Percentiles rank a stretch among this genome's conserved stretches.
phyloP scores from a whole-genome alignment of 2,888 invertebrate genomes.

The Dorcus parallelipipedus region DNA sequence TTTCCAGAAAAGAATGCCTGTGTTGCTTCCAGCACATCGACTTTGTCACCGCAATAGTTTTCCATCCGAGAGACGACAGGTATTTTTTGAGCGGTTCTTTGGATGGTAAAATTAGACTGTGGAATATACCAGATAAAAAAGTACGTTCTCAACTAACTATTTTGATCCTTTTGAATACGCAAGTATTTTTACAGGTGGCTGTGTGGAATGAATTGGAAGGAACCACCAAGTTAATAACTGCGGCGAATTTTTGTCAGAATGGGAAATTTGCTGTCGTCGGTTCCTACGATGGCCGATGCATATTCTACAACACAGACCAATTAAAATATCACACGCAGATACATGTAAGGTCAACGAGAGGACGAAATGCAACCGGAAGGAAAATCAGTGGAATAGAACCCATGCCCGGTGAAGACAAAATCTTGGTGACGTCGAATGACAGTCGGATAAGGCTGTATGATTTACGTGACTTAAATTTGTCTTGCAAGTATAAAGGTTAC shows the following conservation, averaged over 20 bases:
- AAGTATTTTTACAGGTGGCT: conserved; percentile 61
- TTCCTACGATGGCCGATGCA: conserved; percentile 96
- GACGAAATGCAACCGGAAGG: conserved; percentile 89
- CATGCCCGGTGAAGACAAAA: conserved; percentile 93
- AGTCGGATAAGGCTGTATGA: conserved; percentile 95
- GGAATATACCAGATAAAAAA: conserved; percentile 99
- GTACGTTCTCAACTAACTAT: conserved; percentile 35
- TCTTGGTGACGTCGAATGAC: conserved; percentile 96
- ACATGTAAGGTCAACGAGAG: conserved; percentile 92
- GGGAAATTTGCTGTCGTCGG: conserved; percentile 98
- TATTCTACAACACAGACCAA: conserved; percentile 98
- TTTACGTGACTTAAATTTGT: conserved; percentile 86
- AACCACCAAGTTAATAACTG: conserved; percentile 91
- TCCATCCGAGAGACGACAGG: conserved; percentile 89
- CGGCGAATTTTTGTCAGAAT: conserved; percentile 96
- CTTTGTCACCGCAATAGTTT: conserved; percentile 98
- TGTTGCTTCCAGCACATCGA: conserved; percentile 99
- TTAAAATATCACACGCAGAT: conserved; percentile 98
- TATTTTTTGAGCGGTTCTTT: conserved; percentile 96
- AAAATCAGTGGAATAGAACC: conserved; percentile 98
- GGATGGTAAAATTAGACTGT: conserved; percentile 95
- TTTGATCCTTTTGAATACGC: neutral
- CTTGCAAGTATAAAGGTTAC: conserved; percentile 67
- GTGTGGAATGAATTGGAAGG: conserved; percentile 97
- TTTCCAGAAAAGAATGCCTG: conserved; percentile 93